Base-by-base conservation (phyloP, 2,113 vertebrate genomes). In the Antechinus stuartii region DNA sequence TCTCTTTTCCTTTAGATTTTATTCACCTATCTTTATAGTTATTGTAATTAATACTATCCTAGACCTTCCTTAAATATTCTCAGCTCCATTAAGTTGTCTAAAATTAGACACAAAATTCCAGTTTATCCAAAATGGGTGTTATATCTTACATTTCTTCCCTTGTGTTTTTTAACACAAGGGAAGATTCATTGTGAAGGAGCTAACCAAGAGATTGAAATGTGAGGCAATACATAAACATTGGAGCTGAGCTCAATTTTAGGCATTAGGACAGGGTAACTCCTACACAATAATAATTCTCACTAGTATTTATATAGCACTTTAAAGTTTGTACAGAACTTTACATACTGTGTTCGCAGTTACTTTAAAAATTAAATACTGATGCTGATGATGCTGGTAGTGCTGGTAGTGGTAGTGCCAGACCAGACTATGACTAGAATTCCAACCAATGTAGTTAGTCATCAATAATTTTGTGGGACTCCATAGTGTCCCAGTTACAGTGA, bases 201-300 rank as follows among this genome's bases (percentile, higher is more conserved):
- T 50, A 54, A 6, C 92, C 90, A 94, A 92, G 53, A 61, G 42
- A 68, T 89, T n/a, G 91, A 12, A 61, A 92, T 12, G 90, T 25
- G 22, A 55, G 91, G n/a, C 49, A 94, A 92, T 90, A 91, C 35
- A 92, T 9, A 24, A 35, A 0, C 49, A 90, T 1, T 92, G 47
- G 90, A 95, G 94, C 27, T 55, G 92, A 94, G 92, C 10, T 93
- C 30, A 2, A 93, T 95, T 95, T 93, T 46, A 91, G n/a, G 27
- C 90, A 89, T 55, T 76, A n/a, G 68, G 68, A 35, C 68, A 84
- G 68, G 35, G 35, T 84, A 42, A 19, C 35, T 42, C 16, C 6
- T 84, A 84, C 68, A 42, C 68, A 84, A 84, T 84, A 42, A 84
- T 84, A 42, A 84, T 84, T 42, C 16, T 84, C 68, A 8, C n/a